These are phyloP conservation scores for Coregonus ussuriensis DNA, from an alignment of 2,797 vertebrate genomes.

Conservation along the genomic window DNA sequence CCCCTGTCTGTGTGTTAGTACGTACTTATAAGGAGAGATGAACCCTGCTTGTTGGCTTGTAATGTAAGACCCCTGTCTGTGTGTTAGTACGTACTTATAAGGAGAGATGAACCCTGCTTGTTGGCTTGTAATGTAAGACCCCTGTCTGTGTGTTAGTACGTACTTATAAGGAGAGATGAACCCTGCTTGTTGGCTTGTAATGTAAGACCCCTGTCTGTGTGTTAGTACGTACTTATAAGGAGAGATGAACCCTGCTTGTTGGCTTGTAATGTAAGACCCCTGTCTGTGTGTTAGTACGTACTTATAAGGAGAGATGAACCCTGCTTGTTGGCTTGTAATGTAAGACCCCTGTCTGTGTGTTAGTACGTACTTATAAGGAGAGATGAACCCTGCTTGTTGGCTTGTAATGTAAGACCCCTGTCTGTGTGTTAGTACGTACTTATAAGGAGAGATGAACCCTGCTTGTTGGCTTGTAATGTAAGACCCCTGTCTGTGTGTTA, in stretches of 20 bases:
- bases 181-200: neutral
- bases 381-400: neutral
- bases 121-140: neutral
- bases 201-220: neutral
- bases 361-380: neutral
- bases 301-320: neutral
- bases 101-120: neutral
- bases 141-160: neutral
- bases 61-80: neutral
- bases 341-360: neutral
- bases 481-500: neutral
- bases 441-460: neutral
- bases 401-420: neutral
- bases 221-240: neutral
- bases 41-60: neutral
- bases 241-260: neutral
- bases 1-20: neutral
- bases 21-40: neutral
- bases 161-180: neutral
- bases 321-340: neutral
- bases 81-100: neutral
- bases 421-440: neutral
- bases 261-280: neutral
- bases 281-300: neutral
- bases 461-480: neutral